Evolutionary conservation across 2,113 vertebrate genomes (phyloP).

Genomic region (Corythornis vintsioides): DNA sequence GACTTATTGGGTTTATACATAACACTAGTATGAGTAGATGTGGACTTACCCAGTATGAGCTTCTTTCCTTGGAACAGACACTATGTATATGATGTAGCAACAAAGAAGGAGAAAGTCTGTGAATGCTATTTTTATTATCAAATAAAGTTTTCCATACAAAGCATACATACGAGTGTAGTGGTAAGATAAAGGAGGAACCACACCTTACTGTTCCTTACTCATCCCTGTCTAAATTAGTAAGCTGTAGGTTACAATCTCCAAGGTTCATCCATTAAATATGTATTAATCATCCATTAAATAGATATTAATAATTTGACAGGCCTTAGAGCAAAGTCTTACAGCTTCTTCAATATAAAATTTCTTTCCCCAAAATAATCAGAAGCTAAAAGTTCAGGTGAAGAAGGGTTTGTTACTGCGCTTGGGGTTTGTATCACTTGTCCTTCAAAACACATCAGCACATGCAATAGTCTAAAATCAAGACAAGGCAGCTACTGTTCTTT

Average conservation of each 20-base stretch:
- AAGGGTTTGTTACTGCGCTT: background rate
- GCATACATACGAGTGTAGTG: slow-evolving; percentile 69
- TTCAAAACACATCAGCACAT: accelerated
- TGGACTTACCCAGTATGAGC: slow-evolving; percentile 86
- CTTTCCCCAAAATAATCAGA: background rate
- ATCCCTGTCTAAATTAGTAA: slow-evolving; percentile 15
- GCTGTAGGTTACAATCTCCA: background rate
- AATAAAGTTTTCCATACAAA: slow-evolving; percentile 98
- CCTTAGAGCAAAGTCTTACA: background rate
- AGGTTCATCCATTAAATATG: slow-evolving; percentile 16
- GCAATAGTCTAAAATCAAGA: background rate
- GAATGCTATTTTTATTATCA: slow-evolving; percentile 97
- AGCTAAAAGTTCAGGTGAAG: background rate
- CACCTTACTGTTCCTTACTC: background rate
- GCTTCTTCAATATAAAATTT: background rate
- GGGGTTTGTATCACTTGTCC: background rate
- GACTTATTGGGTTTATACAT: slow-evolving; percentile 90
- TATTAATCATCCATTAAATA: slow-evolving; percentile 3
- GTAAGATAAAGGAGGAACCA: slow-evolving; percentile 60
- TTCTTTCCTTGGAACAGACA: slow-evolving; percentile 91
- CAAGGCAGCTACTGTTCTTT: background rate
- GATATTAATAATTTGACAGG: background rate
- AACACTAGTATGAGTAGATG: slow-evolving; percentile 89
- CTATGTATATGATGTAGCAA: slow-evolving; percentile 93
- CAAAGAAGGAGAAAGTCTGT: slow-evolving; percentile 89